Percentiles rank a stretch among this genome's conserved stretches.
Evolutionary conservation across 2,113 vertebrate species (phyloP).

Genomic region (Choloepus hoffmanni): DNA sequence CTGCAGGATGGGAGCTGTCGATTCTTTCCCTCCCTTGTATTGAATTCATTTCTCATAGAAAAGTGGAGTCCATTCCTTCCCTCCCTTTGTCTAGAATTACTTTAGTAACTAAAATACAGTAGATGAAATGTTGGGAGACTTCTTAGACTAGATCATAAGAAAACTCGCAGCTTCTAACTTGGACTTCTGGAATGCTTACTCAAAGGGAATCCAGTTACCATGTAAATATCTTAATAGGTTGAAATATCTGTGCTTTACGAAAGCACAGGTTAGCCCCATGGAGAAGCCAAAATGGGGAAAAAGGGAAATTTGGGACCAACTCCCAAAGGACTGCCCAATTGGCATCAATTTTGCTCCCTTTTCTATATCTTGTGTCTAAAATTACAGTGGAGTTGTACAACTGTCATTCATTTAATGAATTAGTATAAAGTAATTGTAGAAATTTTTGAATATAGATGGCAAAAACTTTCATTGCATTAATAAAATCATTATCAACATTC

Average conservation of each 20-base stretch:
- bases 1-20: background rate
- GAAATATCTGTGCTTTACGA: background rate
- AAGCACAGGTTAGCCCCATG: background rate
- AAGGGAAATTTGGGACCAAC: background rate
- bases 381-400: background rate
- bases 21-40: background rate
- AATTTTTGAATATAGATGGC: background rate
- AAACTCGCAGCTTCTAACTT: background rate
- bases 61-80: background rate
- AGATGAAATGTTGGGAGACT: background rate
- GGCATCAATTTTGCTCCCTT: background rate
- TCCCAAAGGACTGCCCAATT: too few relatives aligned
- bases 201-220: background rate
- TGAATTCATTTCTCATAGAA: background rate
- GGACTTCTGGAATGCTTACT: background rate
- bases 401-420: background rate
- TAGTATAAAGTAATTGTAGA: background rate
- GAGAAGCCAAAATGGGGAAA: background rate
- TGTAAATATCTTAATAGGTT: background rate
- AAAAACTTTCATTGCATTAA: background rate
- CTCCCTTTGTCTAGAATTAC: background rate
- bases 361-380: background rate
- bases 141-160: background rate
- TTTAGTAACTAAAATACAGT: background rate
- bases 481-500: background rate